Percentiles rank a stretch among this genome's conserved stretches.
phyloP scores from a whole-genome alignment of 2,888 invertebrate genomes.

The Eupeodes luniger region DNA sequence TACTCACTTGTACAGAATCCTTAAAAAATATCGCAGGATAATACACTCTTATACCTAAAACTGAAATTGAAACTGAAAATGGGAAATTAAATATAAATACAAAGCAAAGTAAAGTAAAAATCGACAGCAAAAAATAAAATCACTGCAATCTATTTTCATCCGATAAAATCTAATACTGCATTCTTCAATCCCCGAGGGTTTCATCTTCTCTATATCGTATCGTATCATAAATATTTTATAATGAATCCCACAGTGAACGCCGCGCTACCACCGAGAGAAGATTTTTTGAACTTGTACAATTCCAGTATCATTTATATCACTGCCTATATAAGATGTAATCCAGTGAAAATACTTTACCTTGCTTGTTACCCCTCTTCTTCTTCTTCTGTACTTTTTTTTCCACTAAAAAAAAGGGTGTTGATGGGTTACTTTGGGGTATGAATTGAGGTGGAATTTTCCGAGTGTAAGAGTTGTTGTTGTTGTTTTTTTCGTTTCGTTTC shows the following conservation, averaged over 20 bases:
- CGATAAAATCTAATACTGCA: slow-evolving; percentile 52
- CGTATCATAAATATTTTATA: slow-evolving; percentile 62
- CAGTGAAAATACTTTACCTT: slow-evolving; percentile 9
- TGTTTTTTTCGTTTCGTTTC: slow-evolving; percentile 16
- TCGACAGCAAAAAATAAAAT: slow-evolving; percentile 30
- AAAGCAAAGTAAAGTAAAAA: neutral
- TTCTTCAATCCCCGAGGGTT: slow-evolving; percentile 36
- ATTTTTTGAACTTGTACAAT: slow-evolving; percentile 18
- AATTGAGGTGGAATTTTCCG: slow-evolving; percentile 31
- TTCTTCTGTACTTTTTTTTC: slow-evolving; percentile 16
- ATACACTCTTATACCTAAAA: neutral
- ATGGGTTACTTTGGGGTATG: slow-evolving; percentile 46
- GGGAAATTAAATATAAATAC: slow-evolving; percentile 17
- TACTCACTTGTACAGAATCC: neutral
- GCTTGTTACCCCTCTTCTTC: neutral
- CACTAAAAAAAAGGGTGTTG: slow-evolving; percentile 55
- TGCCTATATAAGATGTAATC: slow-evolving; percentile 3
- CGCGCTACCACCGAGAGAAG: neutral
- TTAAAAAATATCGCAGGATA: neutral
- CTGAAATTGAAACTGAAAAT: neutral
- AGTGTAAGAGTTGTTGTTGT: slow-evolving; percentile 27
- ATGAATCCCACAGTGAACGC: slow-evolving; percentile 57
- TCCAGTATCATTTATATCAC: neutral
- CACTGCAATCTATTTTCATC: slow-evolving; percentile 58
- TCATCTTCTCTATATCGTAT: slow-evolving; percentile 3